A percentile compares a stretch with the other conserved stretches of the same genome.
Conservation (phyloP, 2,113 vertebrate genomes). For the Nycticebus coucang region DNA sequence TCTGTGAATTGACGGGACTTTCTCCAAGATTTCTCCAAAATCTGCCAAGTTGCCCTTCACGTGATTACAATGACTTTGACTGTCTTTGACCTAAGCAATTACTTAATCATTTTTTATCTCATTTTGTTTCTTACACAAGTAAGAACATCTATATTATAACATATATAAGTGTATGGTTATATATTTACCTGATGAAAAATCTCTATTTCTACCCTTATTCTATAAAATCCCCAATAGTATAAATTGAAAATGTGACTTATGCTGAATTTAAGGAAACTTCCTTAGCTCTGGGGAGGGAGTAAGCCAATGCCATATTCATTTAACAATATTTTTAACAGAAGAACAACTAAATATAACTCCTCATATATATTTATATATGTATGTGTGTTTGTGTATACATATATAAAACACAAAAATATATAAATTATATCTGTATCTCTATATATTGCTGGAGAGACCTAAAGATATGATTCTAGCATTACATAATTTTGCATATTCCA, state of each 20-base stretch:
- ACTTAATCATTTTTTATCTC: background rate
- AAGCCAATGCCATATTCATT: background rate
- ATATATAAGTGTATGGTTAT: background rate
- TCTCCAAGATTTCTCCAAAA: slow-evolving; percentile 4
- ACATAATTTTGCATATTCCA: background rate
- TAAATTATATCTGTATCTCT: background rate
- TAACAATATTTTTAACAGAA: background rate
- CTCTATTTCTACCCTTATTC: background rate
- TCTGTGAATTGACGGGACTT: background rate
- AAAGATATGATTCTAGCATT: background rate
- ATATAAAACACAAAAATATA: background rate
- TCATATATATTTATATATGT: background rate
- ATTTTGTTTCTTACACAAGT: background rate
- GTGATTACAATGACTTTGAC: background rate
- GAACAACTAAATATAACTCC: background rate
- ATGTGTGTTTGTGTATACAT: background rate
- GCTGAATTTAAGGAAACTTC: background rate
- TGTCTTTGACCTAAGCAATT: background rate
- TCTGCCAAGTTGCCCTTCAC: background rate
- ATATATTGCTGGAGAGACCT: background rate
- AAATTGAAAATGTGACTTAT: slow-evolving; percentile 5
- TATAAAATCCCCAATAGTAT: background rate
- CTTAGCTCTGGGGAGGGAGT: background rate
- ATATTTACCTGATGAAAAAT: background rate
- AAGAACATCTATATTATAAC: background rate